phyloP scores from a whole-genome alignment of 2,888 invertebrate species.

The Amorpha juglandis region DNA sequence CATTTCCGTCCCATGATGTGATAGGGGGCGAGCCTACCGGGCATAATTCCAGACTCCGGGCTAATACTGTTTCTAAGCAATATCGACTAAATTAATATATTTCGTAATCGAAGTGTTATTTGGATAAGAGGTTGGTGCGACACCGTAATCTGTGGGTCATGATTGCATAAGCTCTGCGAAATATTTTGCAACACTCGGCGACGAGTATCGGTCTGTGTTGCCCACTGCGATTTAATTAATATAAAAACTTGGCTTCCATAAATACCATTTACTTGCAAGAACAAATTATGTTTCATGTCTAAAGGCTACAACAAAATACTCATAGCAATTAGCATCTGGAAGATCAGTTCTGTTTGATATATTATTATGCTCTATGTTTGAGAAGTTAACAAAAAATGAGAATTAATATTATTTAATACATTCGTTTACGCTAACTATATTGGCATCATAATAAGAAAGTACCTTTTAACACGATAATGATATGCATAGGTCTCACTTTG shows the following conservation, averaged over 20 bases:
- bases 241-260: not conserved
- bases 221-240: conserved; percentile 10
- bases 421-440: too few species aligned
- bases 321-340: not conserved
- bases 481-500: conserved; percentile 11
- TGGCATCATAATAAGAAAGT: too few species aligned
- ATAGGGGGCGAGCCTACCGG: too few species aligned
- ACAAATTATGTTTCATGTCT: not conserved
- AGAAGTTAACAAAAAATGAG: not conserved
- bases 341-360: too few species aligned
- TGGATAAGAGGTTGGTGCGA: not conserved
- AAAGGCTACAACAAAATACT: not conserved
- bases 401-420: not conserved
- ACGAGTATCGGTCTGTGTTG: conserved; percentile 36
- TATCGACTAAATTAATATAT: not conserved
- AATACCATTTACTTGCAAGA: not conserved
- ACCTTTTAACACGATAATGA: too few species aligned
- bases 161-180: conserved; percentile 50
- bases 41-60: too few species aligned
- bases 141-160: conserved; percentile 41
- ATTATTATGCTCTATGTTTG: not conserved
- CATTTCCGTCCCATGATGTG: too few species aligned
- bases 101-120: not conserved
- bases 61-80: not conserved
- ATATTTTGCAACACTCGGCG: conserved; percentile 46